Evolutionary conservation across 2,797 vertebrate species (phyloP), one percentile per base, ranked within the genome.

Genomic region (Euphonia xanthogaster): DNA sequence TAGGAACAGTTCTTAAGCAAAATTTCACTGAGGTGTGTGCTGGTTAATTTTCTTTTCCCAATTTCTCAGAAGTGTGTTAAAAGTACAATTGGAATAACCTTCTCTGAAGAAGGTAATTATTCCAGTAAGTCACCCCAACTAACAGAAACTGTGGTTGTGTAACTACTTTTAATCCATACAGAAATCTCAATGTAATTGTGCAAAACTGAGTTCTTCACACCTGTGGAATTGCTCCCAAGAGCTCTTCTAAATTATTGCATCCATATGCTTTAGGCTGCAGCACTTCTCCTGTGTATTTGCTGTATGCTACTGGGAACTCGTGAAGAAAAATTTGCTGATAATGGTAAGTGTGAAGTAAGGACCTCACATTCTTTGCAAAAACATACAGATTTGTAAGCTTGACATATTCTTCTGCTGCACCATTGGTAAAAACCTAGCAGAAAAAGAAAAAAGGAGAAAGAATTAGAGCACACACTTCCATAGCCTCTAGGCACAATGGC

Each of bases 271-370:
- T 98, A 17, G 99, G 98, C 31, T 99, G 98, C 62, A 99, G 98
- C 71, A 95, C 96, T 94, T 98, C 98, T 90, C 99, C 98, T 5
- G 98, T 98, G 85, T 99, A 99, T 96, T 99, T 99, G 97, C 96
- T 98, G 58, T 99, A 99, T 35, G 99, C 99, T 28, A 97, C 93
- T 19, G 98, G 97, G 96, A 99, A 99, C 94, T 99, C 99, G 0
- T 99, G 98, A 80, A 99, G 98, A 97, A 99, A 99, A 97, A 99
- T 99, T 97, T 99, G 99, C 97, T 99, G 99, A 97, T 99, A 99
- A 92, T 99, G 99, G 96, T 99, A 99, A 21, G 99, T 99, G 94
- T 99, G 99, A 86, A 99, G 99, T 85, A 99, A 97, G 21, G 98
- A 98, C 3, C 99, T 98, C 3, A 99, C 98, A 2, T 98, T 98